Evolutionary conservation across 2,797 vertebrate genomes (phyloP).

Genomic region (Hylomyscus alleni): DNA sequence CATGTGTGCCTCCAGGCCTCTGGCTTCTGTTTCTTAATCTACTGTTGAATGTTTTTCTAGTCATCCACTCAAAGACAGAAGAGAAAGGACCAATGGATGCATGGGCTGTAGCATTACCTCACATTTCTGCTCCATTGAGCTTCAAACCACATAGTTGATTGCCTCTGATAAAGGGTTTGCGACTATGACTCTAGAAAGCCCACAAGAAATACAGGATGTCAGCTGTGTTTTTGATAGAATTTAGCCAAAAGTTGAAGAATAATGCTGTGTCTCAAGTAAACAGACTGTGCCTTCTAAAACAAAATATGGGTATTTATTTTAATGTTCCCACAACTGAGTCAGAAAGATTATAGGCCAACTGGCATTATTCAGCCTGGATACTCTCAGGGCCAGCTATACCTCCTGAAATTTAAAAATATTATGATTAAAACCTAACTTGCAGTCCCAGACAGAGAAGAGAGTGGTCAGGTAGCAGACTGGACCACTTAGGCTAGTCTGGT

Average conservation of each 20-base stretch:
- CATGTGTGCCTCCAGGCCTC: constrained; percentile 94
- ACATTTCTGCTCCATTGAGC: constrained; percentile 95
- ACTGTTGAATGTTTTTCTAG: constrained; percentile 93
- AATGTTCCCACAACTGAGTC: constrained; percentile 92
- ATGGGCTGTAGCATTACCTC: constrained; percentile 95
- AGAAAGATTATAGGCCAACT: constrained; percentile 93
- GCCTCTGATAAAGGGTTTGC: constrained; percentile 94
- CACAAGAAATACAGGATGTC: constrained; percentile 93
- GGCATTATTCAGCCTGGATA: constrained; percentile 95
- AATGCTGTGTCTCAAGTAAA: constrained; percentile 91
- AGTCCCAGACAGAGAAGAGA: constrained; percentile 87
- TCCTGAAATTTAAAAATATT: constrained; percentile 92
- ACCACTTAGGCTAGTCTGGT: constrained; percentile 68
- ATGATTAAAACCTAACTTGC: constrained; percentile 83
- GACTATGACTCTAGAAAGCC: constrained; percentile 93
- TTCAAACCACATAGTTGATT: constrained; percentile 94
- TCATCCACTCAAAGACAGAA: constrained; percentile 91
- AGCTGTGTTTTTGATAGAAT: constrained; percentile 91
- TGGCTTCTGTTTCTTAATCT: constrained; percentile 93
- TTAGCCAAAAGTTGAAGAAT: constrained; percentile 94
- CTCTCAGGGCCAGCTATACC: constrained; percentile 92
- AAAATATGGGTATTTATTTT: constrained; percentile 95
- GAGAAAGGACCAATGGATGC: constrained; percentile 94
- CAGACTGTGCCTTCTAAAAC: constrained; percentile 95
- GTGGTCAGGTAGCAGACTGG: constrained; percentile 78